phyloP scores from a whole-genome alignment of 2,113 vertebrate species.

The Oreochromis spilurus region DNA sequence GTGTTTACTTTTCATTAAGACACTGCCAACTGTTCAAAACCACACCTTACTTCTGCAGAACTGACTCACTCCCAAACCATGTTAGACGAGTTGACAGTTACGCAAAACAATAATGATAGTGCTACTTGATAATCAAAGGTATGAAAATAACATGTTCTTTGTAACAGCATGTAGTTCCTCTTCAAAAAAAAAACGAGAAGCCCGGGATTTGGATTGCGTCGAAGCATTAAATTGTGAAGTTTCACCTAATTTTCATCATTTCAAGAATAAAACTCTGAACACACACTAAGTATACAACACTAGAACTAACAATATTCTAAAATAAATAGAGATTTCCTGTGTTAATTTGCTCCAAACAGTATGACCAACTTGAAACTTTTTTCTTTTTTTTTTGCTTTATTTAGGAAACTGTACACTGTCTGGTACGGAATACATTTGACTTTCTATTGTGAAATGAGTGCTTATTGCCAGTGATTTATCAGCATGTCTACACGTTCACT shows the following conservation, averaged over 20 bases:
- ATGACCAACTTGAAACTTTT: not conserved
- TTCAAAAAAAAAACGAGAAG: not conserved
- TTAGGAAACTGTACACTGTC: not conserved
- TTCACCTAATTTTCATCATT: not conserved
- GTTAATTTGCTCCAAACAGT: not conserved
- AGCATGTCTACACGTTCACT: constrained; percentile 11
- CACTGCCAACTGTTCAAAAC: constrained; percentile 8
- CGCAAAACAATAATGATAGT: not conserved
- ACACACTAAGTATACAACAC: not conserved
- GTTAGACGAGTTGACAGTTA: not conserved
- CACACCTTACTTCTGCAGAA: constrained; percentile 39
- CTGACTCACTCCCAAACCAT: constrained; percentile 45
- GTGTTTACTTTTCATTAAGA: constrained; percentile 32
- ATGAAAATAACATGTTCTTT: not conserved
- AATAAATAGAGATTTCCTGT: not conserved
- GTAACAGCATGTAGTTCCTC: not conserved
- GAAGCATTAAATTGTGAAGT: not conserved
- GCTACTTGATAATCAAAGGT: not conserved
- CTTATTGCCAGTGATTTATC: constrained; percentile 19
- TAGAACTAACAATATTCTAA: not conserved
- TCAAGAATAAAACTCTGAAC: not conserved
- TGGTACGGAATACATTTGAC: constrained; percentile 17
- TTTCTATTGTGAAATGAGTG: constrained; percentile 17
- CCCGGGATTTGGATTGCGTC: not conserved
- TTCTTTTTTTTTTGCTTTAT: not conserved